Conservation (phyloP, 2,888 invertebrate species). For the Euproctis similis region DNA sequence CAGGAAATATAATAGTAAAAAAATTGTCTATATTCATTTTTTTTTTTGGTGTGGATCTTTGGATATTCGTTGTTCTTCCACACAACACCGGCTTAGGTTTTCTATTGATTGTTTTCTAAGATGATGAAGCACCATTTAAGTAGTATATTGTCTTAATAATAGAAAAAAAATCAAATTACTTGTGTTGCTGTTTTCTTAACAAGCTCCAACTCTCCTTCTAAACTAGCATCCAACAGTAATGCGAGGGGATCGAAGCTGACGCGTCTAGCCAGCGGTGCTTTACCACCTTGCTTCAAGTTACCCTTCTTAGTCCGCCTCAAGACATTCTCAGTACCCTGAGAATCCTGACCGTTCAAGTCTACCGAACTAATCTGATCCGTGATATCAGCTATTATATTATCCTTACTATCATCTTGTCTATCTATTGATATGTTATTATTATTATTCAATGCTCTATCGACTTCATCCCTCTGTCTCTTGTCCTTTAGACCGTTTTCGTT, state of each 20-base stretch:
- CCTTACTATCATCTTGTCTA: conserved; percentile 53
- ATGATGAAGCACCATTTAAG: not conserved
- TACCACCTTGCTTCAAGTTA: conserved; percentile 84
- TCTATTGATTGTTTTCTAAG: not conserved
- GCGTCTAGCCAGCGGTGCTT: conserved; percentile 84
- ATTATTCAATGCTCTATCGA: conserved; percentile 57
- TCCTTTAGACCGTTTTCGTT: conserved; percentile 56
- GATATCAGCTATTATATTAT: conserved; percentile 57
- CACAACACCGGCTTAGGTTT: too few relatives aligned
- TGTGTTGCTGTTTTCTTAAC: conserved; percentile 96
- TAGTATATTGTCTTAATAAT: not conserved
- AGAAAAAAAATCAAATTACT: conserved; percentile 60
- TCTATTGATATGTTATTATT: conserved; percentile 37
- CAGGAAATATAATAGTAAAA: too few relatives aligned
- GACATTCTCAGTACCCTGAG: conserved; percentile 74
- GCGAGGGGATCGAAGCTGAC: conserved; percentile 99
- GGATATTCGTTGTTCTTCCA: too few relatives aligned
- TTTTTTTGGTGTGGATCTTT: too few relatives aligned
- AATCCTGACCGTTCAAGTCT: conserved; percentile 70
- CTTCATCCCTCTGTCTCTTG: conserved; percentile 59
- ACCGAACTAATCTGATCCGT: conserved; percentile 69
- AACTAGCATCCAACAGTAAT: conserved; percentile 94
- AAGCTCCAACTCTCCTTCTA: conserved; percentile 98
- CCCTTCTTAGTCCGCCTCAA: conserved; percentile 83
- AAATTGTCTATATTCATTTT: too few relatives aligned